Conservation (phyloP, 2,888 invertebrate species). For the Temnothorax rugatulus region DNA sequence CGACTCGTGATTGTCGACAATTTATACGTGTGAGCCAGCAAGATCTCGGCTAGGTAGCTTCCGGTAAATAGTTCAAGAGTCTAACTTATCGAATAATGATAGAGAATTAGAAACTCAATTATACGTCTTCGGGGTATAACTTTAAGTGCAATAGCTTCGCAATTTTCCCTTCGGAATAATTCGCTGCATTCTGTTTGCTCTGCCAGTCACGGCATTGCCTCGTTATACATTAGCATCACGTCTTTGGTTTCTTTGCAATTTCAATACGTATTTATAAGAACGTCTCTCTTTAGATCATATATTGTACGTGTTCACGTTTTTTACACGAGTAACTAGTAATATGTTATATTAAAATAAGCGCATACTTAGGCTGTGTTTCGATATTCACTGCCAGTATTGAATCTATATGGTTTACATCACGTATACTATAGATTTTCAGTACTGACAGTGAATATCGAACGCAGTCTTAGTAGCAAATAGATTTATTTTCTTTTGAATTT, state of each 20-base stretch:
- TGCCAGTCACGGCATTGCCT: conserved; percentile 44
- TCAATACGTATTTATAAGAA: conserved; percentile 19
- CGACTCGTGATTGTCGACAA: conserved; percentile 68
- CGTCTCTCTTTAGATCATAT: background rate
- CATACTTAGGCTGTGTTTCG: background rate
- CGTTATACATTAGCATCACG: conserved; percentile 3
- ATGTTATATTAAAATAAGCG: background rate
- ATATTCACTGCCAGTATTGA: too few relatives aligned
- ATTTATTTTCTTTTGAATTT: background rate
- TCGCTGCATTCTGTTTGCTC: conserved; percentile 46
- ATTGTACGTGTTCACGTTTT: background rate
- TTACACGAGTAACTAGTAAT: background rate
- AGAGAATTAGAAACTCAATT: conserved; percentile 75
- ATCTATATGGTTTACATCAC: too few relatives aligned
- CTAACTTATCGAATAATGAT: conserved; percentile 67
- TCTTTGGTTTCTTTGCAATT: conserved; percentile 4
- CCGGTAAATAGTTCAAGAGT: conserved; percentile 51
- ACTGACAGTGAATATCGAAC: too few relatives aligned
- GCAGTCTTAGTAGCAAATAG: background rate
- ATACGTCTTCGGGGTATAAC: conserved; percentile 58
- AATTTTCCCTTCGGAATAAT: conserved; percentile 64
- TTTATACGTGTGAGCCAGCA: conserved; percentile 69
- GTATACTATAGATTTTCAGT: too few relatives aligned
- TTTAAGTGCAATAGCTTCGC: conserved; percentile 66
- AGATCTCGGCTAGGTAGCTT: conserved; percentile 67